A percentile compares a stretch with the other conserved stretches of the same genome.
phyloP scores from a whole-genome alignment of 1,140 invertebrate genomes.

The Venturia canescens region DNA sequence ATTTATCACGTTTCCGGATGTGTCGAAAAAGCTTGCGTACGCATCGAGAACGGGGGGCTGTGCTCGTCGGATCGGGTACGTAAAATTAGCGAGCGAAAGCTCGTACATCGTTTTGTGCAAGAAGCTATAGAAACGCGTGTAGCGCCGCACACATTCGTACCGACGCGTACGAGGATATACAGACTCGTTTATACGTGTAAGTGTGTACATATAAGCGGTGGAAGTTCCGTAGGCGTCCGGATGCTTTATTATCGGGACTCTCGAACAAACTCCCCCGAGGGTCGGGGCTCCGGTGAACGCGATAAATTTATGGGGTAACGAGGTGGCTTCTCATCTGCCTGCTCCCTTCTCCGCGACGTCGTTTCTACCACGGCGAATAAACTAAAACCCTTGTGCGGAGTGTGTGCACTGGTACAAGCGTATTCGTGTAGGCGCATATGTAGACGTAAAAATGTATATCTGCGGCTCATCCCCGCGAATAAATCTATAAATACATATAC shows the following conservation, averaged over 20 bases:
- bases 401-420: too few species aligned
- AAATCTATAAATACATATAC: background rate
- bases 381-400: conserved; percentile 8
- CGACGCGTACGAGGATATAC: background rate
- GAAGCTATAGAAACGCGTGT: conserved; percentile 6
- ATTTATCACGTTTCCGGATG: too few species aligned
- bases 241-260: conserved; percentile 32
- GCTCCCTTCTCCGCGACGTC: background rate
- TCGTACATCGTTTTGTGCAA: background rate
- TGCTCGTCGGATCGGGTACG: conserved; percentile 7
- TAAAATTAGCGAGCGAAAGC: background rate
- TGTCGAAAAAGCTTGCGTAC: too few species aligned
- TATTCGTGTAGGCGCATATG: too few species aligned
- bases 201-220: background rate
- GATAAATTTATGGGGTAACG: conserved; percentile 74
- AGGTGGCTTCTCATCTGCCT: conserved; percentile 56
- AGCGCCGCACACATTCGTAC: background rate
- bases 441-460: background rate
- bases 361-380: conserved; percentile 22
- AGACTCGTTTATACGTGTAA: background rate
- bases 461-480: background rate
- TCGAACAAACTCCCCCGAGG: conserved; percentile 29
- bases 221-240: conserved; percentile 29
- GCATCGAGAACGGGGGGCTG: too few species aligned
- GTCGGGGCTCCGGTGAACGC: conserved; percentile 34